Base-by-base conservation (phyloP, 2,888 invertebrate genomes). In the Agriopis marginaria region DNA sequence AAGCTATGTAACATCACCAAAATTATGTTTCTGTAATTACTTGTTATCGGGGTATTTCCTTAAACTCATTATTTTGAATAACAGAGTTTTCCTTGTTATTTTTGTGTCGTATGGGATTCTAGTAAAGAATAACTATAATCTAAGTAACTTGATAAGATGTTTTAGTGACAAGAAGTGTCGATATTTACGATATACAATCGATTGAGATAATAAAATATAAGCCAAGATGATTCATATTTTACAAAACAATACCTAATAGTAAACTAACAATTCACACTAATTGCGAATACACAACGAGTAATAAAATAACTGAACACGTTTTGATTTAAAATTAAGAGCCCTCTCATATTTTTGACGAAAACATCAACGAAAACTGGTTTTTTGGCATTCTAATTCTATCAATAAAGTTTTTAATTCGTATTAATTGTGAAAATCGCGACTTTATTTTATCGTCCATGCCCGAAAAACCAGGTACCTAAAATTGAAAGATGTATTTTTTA, bases 121-220 rank as follows among this genome's bases (percentile, higher is more conserved):
- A 51, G 61, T 61, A 44, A 50, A 51, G 17, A 40, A 42, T 42
- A 61, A 12, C 17, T 23, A 23, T 42, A 61, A 63, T 55, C 45
- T 63, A 47, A 12, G 59, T 32, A 59, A 59, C 32, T 12, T 53
- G 54, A 55, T 55, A 63, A 63, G 62, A 47, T 32, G 32, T 40
- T 40, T 55, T 40, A 55, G 32, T 32, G 23, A 51, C 23, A 51
- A 51, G 10, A 7, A 42, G 42, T 51, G 23, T 51, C 11, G 23
- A 23, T 32, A 23, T 51, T 8, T 23, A 11, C 6, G 51, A 32
- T 51, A 32, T 32, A 32, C 32, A 10, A 51, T 51, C 10, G 6
- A 5, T 51, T 12, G 9, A 11, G 23, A 23, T 51, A 17, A 3
- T 23, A 14, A 14, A 3, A 11, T 51, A 51, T 23, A 23, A 6